Evolutionary conservation across 2,888 invertebrate species (phyloP).

Genomic region (Aleiodes testaceus): DNA sequence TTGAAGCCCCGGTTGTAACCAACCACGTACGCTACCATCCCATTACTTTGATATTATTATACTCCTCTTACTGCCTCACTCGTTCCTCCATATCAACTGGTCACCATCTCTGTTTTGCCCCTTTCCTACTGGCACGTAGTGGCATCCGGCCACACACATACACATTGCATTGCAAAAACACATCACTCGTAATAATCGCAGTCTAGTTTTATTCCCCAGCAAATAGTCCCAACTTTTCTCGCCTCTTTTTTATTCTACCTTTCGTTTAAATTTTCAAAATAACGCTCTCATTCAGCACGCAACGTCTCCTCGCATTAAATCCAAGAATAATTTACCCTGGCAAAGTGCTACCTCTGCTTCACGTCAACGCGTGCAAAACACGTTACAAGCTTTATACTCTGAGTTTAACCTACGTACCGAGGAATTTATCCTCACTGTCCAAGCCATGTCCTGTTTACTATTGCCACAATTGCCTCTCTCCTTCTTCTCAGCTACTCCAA

Average conservation of each 20-base stretch:
- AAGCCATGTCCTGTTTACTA: conserved; percentile 18
- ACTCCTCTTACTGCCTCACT: conserved; percentile 50
- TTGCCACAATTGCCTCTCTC: conserved; percentile 12
- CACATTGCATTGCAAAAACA: conserved; percentile 50
- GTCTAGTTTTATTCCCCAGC: neutral
- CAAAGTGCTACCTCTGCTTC: conserved; percentile 30
- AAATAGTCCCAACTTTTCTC: neutral
- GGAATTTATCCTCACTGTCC: conserved; percentile 12
- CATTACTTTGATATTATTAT: conserved; percentile 67
- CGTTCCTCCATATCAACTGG: conserved; percentile 52
- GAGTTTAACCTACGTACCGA: too few species aligned
- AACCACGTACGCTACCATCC: conserved; percentile 59
- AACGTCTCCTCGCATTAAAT: conserved; percentile 11
- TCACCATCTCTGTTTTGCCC: conserved; percentile 60
- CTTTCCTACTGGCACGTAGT: conserved; percentile 15
- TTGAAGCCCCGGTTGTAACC: conserved; percentile 46
- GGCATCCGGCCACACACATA: conserved; percentile 56
- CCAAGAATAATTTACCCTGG: conserved; percentile 12
- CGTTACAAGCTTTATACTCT: conserved; percentile 10
- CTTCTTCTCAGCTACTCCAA: neutral
- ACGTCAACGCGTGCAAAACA: conserved; percentile 27
- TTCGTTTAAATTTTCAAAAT: neutral
- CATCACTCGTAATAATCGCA: conserved; percentile 53
- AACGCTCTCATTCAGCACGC: conserved; percentile 1
- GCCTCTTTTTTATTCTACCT: neutral